Base-by-base conservation (phyloP, 1,140 invertebrate species). In the Samia ricini region DNA sequence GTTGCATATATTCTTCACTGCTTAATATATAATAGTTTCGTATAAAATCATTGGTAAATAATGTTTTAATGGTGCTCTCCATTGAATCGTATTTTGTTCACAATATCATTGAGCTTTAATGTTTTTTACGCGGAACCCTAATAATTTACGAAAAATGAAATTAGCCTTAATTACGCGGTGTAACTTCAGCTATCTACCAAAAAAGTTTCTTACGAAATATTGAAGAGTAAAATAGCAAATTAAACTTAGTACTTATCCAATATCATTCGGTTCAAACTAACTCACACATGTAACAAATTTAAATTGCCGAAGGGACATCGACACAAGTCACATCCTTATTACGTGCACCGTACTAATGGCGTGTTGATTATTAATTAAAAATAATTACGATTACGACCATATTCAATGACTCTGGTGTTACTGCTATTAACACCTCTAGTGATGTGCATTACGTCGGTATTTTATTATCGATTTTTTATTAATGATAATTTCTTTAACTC, bases 321-420 rank as follows among this genome's bases (percentile, higher is more conserved):
- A 80, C 87, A 77, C 78, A 64, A 70, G 61, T 22, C 33, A 74
- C 85, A 88, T 89, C 87, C 87, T 88, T 83, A 87, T 89, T 89
- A 89, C 74, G 68, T 67, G 70, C 72, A 74, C 72, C 74, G 76
- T 74, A 72, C 79, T 87, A 85, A 88, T 87, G 75, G 81, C 82
- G 81, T 85, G 85, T 90, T 88, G 88, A 86, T 90, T 89, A 90
- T 88, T 90, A 88, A 90, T 88, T 88, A 90, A 90, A 88, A 88
- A 88, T 88, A 88, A 90, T 90, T 86, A 88, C 79, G 76, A 90
- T 90, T 90, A 90, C 83, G 88, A 88, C 81, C 85, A 78, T 88
- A 88, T 90, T 88, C 85, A 90, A 90, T 88, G 85, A 90, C 84
- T 85, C 74, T 90, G 85, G 85, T 88, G 87, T 88, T 89, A 87